Base-by-base conservation (phyloP, 2,888 invertebrate genomes). In the Clivina fossor region DNA sequence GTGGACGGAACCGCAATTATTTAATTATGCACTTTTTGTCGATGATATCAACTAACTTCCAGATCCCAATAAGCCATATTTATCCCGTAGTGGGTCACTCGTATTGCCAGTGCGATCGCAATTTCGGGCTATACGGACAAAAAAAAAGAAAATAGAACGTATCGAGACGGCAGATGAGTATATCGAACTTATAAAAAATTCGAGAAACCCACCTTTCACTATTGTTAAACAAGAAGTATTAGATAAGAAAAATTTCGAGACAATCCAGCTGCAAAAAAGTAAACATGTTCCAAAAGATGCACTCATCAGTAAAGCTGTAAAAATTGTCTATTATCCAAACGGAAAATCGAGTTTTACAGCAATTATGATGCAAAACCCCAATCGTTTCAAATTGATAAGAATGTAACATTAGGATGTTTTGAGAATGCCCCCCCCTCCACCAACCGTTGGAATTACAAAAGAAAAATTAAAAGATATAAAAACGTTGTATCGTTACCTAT, bases 161-260 rank as follows among this genome's bases (percentile, higher is more conserved):
- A 37, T 37, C 15, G 37, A 37, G 15, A 11, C 37, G 26, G 37
- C 37, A 11, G 13, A 2, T 37, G 37, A 1, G 37, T 37, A 37
- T 16, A 13, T 37, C 37, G 37, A 37, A 11, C 4, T 37, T 7
- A 37, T 37, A 11, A 37, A 37, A 33, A 37, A 11, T 15, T 9
- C 2, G 16, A 37, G 16, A 15, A 37, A 37, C 16, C 8, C 15
- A 16, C 37, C 37, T 3, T 37, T 37, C 9, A 37, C 37, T 7
- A 37, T 2, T 11, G 13, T 37, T 37, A 13, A 11, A 37, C 13
- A 37, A 37, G 37, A 9, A 16, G 15, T 7, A 15, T 11, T 13
- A 37, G 15, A 33, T n/a, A 33, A 8, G 11, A 13, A 2, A 13
- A 37, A 1, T 9, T 37, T 15, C 37, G 37, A 37, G 16, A 13